Conservation (phyloP, 2,113 vertebrate genomes). For the Sceloporus tristichus region DNA sequence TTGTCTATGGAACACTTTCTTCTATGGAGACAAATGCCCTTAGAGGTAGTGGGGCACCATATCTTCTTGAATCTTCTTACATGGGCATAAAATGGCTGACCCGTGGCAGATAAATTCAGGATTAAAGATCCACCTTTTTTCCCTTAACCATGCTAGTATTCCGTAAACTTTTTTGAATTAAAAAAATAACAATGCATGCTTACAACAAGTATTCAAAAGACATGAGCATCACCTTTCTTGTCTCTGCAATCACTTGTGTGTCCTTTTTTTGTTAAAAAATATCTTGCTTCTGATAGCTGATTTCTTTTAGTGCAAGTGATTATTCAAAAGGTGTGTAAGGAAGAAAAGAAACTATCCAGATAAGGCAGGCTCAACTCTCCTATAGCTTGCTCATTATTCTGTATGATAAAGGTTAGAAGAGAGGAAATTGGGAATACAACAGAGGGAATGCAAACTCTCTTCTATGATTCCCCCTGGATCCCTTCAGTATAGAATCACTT, state of each 20-base stretch:
- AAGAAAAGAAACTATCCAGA: neutral
- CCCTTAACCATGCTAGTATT: neutral
- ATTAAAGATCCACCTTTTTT: too few relatives aligned
- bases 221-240: neutral
- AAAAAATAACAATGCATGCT: neutral
- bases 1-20: neutral
- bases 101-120: neutral
- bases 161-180: neutral
- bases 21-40: neutral
- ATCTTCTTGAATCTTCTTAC: neutral
- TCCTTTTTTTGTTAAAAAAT: neutral
- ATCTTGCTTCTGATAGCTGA: neutral
- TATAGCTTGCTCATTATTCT: neutral
- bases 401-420: neutral
- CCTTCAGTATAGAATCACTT: neutral
- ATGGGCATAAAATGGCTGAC: neutral
- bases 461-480: neutral
- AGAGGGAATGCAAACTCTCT: neutral
- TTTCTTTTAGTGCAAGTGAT: neutral
- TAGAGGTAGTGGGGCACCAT: neutral
- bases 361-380: neutral
- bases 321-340: neutral
- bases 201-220: neutral
- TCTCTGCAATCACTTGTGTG: neutral
- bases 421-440: neutral